Evolutionary conservation across 2,797 vertebrate genomes (phyloP).

Genomic region (Danio tinwini): DNA sequence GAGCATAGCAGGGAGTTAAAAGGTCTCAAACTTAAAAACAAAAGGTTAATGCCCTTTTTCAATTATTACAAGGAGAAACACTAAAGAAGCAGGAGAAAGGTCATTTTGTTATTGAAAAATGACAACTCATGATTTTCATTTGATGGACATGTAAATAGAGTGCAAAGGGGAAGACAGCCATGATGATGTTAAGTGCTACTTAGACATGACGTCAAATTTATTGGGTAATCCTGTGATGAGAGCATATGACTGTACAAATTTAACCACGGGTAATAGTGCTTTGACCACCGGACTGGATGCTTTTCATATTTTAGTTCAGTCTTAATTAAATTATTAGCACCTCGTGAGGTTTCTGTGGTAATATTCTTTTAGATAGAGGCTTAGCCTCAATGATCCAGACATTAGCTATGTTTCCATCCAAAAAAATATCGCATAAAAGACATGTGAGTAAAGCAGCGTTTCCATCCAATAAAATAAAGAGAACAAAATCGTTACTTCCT

Average conservation of each 20-base stretch:
- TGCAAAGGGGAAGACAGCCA: neutral
- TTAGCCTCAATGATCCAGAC: no score
- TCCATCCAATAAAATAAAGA: no score
- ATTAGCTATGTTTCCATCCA: no score
- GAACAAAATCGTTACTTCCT: no score
- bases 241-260: conserved; percentile 30
- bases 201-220: neutral
- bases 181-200: neutral
- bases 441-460: no score
- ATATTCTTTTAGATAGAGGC: neutral
- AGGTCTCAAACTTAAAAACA: neutral
- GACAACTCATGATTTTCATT: neutral
- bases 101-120: neutral
- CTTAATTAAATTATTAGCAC: neutral
- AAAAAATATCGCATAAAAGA: no score
- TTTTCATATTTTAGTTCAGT: neutral
- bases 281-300: no score
- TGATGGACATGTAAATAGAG: neutral
- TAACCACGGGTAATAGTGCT: neutral
- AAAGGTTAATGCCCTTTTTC: neutral
- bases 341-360: neutral
- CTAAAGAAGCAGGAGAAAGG: neutral
- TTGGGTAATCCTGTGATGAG: conserved; percentile 1
- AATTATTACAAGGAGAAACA: neutral
- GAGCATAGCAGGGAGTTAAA: neutral